Evolutionary conservation across 1,140 invertebrate genomes (phyloP).

Genomic region (Scaptomyza hsui): DNA sequence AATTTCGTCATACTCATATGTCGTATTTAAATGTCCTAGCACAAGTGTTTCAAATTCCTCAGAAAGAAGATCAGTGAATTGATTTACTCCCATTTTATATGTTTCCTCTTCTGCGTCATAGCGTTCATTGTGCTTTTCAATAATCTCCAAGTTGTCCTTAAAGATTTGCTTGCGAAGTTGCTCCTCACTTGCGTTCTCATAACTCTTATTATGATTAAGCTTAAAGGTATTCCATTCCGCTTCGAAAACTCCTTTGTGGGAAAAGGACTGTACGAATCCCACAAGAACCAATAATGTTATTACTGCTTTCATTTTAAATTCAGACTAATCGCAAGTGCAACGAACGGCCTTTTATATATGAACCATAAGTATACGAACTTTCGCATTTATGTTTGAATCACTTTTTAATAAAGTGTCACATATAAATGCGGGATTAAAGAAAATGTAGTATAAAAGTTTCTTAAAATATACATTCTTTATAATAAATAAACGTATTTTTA

Average conservation of each 20-base stretch:
- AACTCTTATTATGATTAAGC: conserved; percentile 88
- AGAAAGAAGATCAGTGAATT: conserved; percentile 92
- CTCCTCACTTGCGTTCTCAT: conserved; percentile 89
- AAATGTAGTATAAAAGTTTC: no score
- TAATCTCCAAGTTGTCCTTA: conserved; percentile 91
- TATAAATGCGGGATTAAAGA: no score
- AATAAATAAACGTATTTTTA: no score
- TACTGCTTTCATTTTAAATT: conserved; percentile 1
- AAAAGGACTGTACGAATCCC: conserved; percentile 92
- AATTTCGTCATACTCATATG: conserved; percentile 89
- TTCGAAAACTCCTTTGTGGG: conserved; percentile 67
- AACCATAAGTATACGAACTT: no score
- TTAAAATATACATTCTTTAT: no score
- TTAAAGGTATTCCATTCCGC: conserved; percentile 62
- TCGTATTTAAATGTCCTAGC: conserved; percentile 84
- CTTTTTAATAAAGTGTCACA: no score
- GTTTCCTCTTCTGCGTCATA: conserved; percentile 87
- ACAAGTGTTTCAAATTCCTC: conserved; percentile 90
- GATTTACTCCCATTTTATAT: conserved; percentile 89
- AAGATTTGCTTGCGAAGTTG: conserved; percentile 92
- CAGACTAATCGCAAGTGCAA: conserved; percentile 90
- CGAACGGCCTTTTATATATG: conserved; percentile 97
- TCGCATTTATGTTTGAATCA: background rate
- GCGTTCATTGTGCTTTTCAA: conserved; percentile 91
- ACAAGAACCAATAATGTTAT: conserved; percentile 80